Base-by-base conservation (phyloP, 1,140 invertebrate species). In the Musca vetustissima region DNA sequence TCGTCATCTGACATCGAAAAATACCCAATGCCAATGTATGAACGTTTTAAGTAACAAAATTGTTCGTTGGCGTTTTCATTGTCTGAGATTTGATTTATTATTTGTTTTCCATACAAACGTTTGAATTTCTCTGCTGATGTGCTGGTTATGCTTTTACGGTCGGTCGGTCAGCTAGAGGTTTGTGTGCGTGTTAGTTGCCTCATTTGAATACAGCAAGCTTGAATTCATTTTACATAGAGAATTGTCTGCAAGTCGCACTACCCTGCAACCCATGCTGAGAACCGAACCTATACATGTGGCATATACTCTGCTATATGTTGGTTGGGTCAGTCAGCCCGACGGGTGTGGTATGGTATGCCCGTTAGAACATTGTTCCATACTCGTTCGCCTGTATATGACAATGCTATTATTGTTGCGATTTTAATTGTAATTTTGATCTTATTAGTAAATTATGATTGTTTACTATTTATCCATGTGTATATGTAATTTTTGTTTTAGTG, bases 371-470 rank as follows among this genome's bases (percentile, higher is more conserved):
- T 43, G 57, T 43, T 61, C 19, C 25, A 59, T 28, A 61, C 19
- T 61, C 28, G n/a, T 32, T 43, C 36, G 4, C 13, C 11, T 43
- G 36, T 43, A 9, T 4, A 43, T 43, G 36, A 8, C 36, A 61
- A 17, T 61, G 28, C n/a, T n/a, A n/a, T 72, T 72, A 72, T 50
- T 50, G 57, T 50, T 24, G 32, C 21, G 59, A 65, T 72, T 64
- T 50, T 64, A 70, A 73, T 70, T 68, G 67, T 67, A 69, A 70
- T 72, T 72, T 49, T 67, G 50, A 67, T 67, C 65, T 70, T 70
- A 72, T 61, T 68, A 72, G 53, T 52, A 67, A 73, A 53, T 70
- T 66, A 57, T 68, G 68, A 65, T 15, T 61, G 28, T 61, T 61
- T 36, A 36, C 28, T 36, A 61, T 36, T 61, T 61, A 57, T 28